Base-by-base conservation (phyloP, 64 coral and sea anemone genomes). In the Pocillopora verrucosa region DNA sequence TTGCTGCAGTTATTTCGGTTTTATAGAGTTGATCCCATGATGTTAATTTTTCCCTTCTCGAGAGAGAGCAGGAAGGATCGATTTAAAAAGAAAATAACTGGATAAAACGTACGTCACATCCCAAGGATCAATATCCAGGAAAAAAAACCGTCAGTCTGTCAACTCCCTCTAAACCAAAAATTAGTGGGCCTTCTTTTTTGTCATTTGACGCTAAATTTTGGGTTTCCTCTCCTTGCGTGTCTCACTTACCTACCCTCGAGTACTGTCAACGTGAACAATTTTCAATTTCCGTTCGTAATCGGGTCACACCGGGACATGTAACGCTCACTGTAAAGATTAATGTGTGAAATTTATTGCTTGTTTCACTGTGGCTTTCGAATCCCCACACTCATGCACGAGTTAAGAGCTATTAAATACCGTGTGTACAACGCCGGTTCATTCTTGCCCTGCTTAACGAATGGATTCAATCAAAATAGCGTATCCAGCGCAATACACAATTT, bases 401-500 rank as follows among this genome's bases (percentile, higher is more conserved):
- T 64, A 69, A 73, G 81, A 77, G 73, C 69, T 86, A 59, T 72
- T 69, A 85, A 83, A 79, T 51, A 65, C 65, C 76, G 76, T 68
- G 36, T 87, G 63, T 26, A 72, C 60, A 41, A 80, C 74, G 80
- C 87, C 63, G 61, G 67, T 35, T 76, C 34, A 81, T 57, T 16
- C 26, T 65, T 61, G 76, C 38, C 60, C 87, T 87, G 73, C 41
- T 65, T 87, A 82, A 89, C 83, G 20, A 90, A 88, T 93, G 84
- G 78, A 87, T 88, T 80, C 87, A 93, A 96, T 96, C 95, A 96
- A 93, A 51, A 83, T 83, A 24, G 67, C 83, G 75, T 92, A 82
- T 74, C 45, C 60, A 90, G 84, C 84, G 90, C 73, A 93, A 96
- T 84, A 93, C 89, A 86, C 68, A 73, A 85, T 14, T 13, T 19